Evolutionary conservation across 1,140 invertebrate genomes (phyloP).

Genomic region (Ericerus pela): DNA sequence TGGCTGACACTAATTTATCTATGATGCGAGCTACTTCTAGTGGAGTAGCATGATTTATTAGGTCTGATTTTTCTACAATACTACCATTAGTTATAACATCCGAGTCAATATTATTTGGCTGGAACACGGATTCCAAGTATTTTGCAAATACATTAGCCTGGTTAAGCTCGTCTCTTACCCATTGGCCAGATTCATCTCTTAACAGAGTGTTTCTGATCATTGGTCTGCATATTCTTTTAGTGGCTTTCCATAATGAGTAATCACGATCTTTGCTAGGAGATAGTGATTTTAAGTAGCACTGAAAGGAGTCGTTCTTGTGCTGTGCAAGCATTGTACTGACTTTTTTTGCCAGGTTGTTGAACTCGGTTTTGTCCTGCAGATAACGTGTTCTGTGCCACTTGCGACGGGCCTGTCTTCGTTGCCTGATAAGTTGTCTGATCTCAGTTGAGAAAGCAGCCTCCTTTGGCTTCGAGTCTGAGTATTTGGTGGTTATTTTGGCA

Average conservation of each 20-base stretch:
- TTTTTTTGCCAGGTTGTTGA: background rate
- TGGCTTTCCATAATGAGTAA: background rate
- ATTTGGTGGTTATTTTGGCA: background rate
- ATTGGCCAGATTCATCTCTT: too few species aligned
- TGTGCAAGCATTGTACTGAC: background rate
- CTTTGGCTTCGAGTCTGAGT: too few species aligned
- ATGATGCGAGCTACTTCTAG: background rate
- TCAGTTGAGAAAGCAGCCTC: constrained; percentile 8
- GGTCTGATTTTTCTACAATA: background rate
- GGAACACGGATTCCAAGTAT: background rate
- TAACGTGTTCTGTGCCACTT: background rate
- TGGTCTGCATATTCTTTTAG: background rate
- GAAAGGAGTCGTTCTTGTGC: background rate
- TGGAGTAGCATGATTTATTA: background rate
- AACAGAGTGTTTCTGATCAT: background rate
- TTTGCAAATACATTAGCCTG: too few species aligned
- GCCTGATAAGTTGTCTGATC: constrained; percentile 12
- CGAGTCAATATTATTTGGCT: background rate
- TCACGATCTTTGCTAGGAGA: background rate
- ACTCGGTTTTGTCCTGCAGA: background rate
- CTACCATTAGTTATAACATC: background rate
- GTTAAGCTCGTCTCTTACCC: too few species aligned
- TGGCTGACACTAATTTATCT: background rate
- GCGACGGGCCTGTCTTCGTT: background rate
- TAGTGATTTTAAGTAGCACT: background rate